Evolutionary conservation across 2,888 invertebrate species (phyloP), one percentile per base, ranked within the genome.

Genomic region (Lordiphosa andalusiaca): DNA sequence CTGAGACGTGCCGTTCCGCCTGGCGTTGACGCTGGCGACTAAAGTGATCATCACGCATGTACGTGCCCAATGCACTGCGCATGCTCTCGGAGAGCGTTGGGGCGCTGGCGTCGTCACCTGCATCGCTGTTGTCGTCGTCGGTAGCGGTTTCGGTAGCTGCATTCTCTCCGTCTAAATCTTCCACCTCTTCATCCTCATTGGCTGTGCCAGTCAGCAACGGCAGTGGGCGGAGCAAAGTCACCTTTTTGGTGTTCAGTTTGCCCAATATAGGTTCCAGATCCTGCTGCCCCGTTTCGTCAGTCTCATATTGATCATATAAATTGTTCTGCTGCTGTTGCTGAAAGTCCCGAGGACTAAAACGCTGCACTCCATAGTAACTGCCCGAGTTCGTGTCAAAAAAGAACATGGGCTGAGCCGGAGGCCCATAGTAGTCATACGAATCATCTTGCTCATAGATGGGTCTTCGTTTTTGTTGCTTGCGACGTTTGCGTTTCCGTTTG

Each of bases 51-150:
- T 82, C 73, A 4, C 62, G 71, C 74, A 72, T 72, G 42, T 69
- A 77, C 12, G 69, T 47, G 37, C 73, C 71, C 1, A 84, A 52
- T n/a, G 64, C 54, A 69, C 73, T 85, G 21, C 80, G 81, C 52
- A 74, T 54, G 51, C 69, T 62, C 38, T 70, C 63, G 9, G 69
- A 71, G 53, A 68, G 55, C 3, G 25, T 16, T 9, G 64, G n/a
- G 7, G 59, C 50, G 6, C 19, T 33, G 23, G 3, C n/a, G 9
- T 44, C 44, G 0, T 44, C 42, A 2, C 9, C 3, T 6, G 38
- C 41, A 37, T 44, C 61, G 13, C n/a, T 16, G 1, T 66, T 58
- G 7, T 57, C 67, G 23, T 19, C 46, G 44, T 44, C 49, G 30
- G 38, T n/a, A n/a, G 40, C n/a, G 5, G 51, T 10, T 38, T 53